Evolutionary conservation across 2,113 vertebrate species (phyloP).

Genomic region (Elachura formosa): DNA sequence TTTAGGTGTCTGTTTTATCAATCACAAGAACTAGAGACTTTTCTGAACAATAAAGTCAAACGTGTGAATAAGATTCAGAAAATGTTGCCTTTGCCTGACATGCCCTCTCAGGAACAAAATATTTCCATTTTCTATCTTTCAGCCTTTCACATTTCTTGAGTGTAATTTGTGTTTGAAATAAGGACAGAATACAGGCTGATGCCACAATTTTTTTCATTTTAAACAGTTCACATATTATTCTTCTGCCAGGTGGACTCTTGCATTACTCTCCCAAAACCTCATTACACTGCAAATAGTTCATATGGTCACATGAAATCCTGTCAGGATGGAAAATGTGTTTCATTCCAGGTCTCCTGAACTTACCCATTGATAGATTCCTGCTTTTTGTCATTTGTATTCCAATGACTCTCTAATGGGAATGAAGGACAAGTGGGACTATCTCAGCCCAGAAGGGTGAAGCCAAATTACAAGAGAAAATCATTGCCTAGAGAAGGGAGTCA

Average conservation of each 20-base stretch:
- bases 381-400: neutral
- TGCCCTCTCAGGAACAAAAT: neutral
- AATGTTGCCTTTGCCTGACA: neutral
- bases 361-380: neutral
- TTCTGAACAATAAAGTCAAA: neutral
- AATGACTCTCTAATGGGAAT: neutral
- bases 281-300: neutral
- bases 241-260: neutral
- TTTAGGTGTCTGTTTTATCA: slow-evolving; percentile 1
- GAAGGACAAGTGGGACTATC: neutral
- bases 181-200: neutral
- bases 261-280: neutral
- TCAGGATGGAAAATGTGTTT: neutral
- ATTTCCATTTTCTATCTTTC: neutral
- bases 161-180: neutral
- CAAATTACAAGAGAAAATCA: neutral
- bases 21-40: neutral
- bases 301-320: neutral
- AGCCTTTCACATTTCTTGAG: neutral
- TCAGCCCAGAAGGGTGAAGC: neutral
- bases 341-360: neutral
- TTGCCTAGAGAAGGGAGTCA: neutral
- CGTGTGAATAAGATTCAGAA: neutral
- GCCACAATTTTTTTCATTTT: neutral
- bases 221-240: neutral